phyloP scores from a whole-genome alignment of 2,888 invertebrate species.

The Calephelis perditalis region DNA sequence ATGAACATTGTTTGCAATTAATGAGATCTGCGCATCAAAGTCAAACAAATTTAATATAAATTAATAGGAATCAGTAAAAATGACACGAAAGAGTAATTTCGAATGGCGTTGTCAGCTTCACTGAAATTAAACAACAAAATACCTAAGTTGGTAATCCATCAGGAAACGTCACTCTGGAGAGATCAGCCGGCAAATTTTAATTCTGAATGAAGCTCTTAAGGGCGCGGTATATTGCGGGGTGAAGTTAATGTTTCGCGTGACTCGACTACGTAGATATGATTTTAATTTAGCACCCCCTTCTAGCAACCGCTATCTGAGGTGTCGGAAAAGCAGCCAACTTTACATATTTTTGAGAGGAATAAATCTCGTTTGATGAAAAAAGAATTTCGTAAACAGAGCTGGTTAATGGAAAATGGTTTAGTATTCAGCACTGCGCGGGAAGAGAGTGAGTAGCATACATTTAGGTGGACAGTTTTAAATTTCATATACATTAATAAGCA shows the following conservation, averaged over 20 bases:
- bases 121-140: slow-evolving; percentile 39
- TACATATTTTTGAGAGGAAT: slow-evolving; percentile 69
- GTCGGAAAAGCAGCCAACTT: slow-evolving; percentile 53
- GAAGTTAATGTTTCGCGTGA: slow-evolving; percentile 76
- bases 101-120: slow-evolving; percentile 21
- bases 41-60: slow-evolving; percentile 25
- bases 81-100: slow-evolving; percentile 34
- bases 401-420: slow-evolving; percentile 66
- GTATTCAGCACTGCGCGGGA: slow-evolving; percentile 46
- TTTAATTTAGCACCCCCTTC: slow-evolving; percentile 69
- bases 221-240: slow-evolving; percentile 68
- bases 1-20: not conserved
- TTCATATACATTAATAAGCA: no score
- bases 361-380: slow-evolving; percentile 71
- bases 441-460: slow-evolving; percentile 28
- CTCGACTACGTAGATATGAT: slow-evolving; percentile 72
- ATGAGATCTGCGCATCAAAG: slow-evolving; percentile 21
- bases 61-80: slow-evolving; percentile 25
- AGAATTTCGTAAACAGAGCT: slow-evolving; percentile 64
- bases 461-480: not conserved
- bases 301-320: slow-evolving; percentile 43
- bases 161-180: slow-evolving; percentile 52
- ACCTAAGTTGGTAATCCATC: slow-evolving; percentile 66
- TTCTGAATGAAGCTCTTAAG: slow-evolving; percentile 69
- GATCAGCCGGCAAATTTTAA: slow-evolving; percentile 76